Conservation (phyloP, 2,888 invertebrate species). For the Hirtodrosophila trivittata region DNA sequence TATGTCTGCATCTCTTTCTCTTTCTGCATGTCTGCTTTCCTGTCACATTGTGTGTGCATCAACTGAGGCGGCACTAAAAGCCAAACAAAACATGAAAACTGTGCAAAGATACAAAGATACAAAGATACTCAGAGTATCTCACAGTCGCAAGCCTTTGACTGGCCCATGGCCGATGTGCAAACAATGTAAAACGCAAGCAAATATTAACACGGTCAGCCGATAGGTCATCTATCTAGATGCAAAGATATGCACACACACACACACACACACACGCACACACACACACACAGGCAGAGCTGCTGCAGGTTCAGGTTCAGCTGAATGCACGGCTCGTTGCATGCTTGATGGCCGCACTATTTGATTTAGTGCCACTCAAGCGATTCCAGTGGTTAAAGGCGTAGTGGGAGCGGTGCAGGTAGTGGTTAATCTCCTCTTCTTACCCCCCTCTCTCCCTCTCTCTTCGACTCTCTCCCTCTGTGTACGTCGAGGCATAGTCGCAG, state of each 20-base stretch:
- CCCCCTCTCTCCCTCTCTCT: background rate
- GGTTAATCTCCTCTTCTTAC: background rate
- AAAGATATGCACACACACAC: conserved; percentile 12
- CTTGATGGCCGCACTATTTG: conserved; percentile 68
- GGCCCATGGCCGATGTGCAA: conserved; percentile 60
- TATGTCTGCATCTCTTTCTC: conserved; percentile 7
- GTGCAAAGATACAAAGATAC: conserved; percentile 50
- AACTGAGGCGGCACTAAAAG: conserved; percentile 73
- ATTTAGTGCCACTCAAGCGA: conserved; percentile 66
- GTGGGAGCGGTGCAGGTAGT: background rate
- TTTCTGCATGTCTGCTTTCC: conserved; percentile 5
- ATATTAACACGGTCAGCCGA: conserved; percentile 69
- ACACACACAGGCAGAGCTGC: conserved; percentile 1
- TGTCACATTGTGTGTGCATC: conserved; percentile 19
- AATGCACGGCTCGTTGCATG: conserved; percentile 67
- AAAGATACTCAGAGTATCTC: conserved; percentile 5
- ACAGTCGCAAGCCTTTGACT: conserved; percentile 22
- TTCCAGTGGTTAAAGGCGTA: conserved; percentile 9
- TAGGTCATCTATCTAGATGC: conserved; percentile 54
- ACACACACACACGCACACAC: conserved; percentile 1
- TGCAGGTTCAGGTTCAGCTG: conserved; percentile 45
- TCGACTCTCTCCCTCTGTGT: too few relatives aligned
- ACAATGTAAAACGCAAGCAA: conserved; percentile 77
- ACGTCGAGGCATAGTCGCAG: too few relatives aligned
- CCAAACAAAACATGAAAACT: conserved; percentile 73